phyloP scores from a whole-genome alignment of 2,113 vertebrate species.

The Hyla sarda region DNA sequence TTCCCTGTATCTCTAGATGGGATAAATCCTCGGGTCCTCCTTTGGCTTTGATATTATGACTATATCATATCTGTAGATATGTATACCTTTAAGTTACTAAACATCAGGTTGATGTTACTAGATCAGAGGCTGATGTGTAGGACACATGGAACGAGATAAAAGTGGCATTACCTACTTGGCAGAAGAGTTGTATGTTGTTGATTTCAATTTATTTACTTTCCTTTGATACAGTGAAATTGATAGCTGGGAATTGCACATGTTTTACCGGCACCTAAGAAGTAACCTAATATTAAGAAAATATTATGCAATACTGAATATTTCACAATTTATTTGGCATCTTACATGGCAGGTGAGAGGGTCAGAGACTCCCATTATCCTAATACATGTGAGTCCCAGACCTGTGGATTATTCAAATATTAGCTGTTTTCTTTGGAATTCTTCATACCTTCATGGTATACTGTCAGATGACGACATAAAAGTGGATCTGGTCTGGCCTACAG shows the following conservation, averaged over 20 bases:
- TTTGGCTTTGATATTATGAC: not conserved
- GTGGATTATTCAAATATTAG: too few species aligned
- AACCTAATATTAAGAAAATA: not conserved
- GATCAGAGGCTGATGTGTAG: not conserved
- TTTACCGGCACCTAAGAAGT: not conserved
- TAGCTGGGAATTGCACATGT: not conserved
- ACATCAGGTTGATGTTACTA: not conserved
- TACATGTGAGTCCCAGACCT: not conserved
- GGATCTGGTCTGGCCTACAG: not conserved
- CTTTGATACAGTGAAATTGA: not conserved
- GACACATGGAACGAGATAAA: conserved; percentile 1
- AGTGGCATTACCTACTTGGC: not conserved
- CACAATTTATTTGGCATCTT: not conserved
- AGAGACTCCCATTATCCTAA: not conserved
- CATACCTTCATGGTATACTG: too few species aligned
- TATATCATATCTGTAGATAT: not conserved
- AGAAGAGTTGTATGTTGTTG: not conserved
- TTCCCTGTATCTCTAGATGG: not conserved
- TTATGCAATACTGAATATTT: not conserved
- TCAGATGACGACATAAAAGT: not conserved
- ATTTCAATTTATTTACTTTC: not conserved
- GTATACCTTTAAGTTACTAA: not conserved
- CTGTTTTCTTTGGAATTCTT: too few species aligned
- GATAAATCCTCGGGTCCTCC: not conserved
- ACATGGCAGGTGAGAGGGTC: not conserved